Evolutionary conservation across 2,888 invertebrate species (phyloP), one percentile per base, ranked within the genome.

Genomic region (Lepetodrilus schrolli): DNA sequence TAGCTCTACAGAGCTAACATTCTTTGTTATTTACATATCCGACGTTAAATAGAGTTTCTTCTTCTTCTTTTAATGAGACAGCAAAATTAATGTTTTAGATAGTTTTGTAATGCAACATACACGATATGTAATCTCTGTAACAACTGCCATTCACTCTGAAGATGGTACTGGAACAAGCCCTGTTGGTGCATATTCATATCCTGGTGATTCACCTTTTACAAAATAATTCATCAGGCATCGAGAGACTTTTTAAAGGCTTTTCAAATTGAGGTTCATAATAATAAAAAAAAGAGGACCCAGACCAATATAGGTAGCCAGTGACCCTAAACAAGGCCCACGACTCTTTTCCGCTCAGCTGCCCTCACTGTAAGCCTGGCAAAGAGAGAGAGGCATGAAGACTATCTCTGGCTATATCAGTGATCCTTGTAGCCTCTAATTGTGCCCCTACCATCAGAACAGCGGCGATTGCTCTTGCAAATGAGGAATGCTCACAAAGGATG

Each of bases 401-500:
- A 68, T 68, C 68, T 68, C 20, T 7, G 47, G 23, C 7, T 47
- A 23, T 68, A 68, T 68, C 68, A 43, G 26, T 23, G 68, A 58
- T 68, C 68, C 38, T 26, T 47, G 47, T 47, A 47, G 21, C 38
- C 13, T 68, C 43, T 68, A 68, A 68, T 68, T 23, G 43, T 68
- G 34, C 23, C 43, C 43, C 68, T 36, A 68, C 43, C 68, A 47
- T 68, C 37, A 13, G 38, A 43, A 47, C 68, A 23, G 68, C 43
- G 30, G n/a, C 43, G 68, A 43, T 13, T 3, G 47, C 23, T 47
- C 43, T 68, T 26, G 20, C 43, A 68, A 66, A 68, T 47, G 68
- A 68, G 68, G 68, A 21, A 43, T 13, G 30, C 23, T 38, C 68
- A 68, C 68, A 68, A 68, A 47, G 68, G 43, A 68, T 38, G 68